A percentile compares a stretch with the other conserved stretches of the same genome.
Evolutionary conservation across 2,888 invertebrate species (phyloP).

Genomic region (Elmis aenea): DNA sequence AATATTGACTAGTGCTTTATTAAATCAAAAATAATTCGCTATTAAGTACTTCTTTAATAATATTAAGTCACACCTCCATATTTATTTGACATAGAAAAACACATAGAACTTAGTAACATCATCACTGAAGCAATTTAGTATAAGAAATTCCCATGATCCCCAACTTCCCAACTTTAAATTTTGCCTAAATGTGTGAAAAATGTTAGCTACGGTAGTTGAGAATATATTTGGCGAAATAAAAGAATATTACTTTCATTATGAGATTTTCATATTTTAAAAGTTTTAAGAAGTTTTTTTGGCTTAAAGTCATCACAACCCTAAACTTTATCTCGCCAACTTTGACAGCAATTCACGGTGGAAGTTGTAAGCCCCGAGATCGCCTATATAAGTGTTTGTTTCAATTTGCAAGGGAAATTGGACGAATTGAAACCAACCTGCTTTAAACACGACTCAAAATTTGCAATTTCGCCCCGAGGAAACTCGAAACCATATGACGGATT

Average conservation of each 20-base stretch:
- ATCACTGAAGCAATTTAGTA: no score
- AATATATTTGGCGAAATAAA: no score
- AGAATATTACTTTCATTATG: conserved; percentile 19
- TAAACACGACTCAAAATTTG: conserved; percentile 18
- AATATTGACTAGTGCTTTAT: no score
- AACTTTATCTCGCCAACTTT: conserved; percentile 19
- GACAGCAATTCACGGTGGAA: conserved; percentile 17
- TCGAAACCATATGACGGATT: neutral
- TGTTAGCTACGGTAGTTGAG: no score
- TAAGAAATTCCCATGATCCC: no score
- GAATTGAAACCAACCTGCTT: conserved; percentile 25
- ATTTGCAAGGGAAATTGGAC: conserved; percentile 30
- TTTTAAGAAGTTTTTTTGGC: conserved; percentile 20
- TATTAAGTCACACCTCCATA: no score
- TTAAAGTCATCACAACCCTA: conserved; percentile 19
- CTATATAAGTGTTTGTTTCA: conserved; percentile 25
- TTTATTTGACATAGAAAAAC: no score
- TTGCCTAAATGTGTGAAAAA: no score
- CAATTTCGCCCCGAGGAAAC: conserved; percentile 2
- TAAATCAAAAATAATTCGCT: no score
- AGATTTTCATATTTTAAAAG: conserved; percentile 24
- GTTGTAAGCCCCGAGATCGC: conserved; percentile 16
- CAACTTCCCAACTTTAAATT: no score
- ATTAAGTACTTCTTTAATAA: no score
- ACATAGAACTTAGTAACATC: no score